phyloP scores from a whole-genome alignment of 2,113 vertebrate species.

The Pterocles gutturalis region DNA sequence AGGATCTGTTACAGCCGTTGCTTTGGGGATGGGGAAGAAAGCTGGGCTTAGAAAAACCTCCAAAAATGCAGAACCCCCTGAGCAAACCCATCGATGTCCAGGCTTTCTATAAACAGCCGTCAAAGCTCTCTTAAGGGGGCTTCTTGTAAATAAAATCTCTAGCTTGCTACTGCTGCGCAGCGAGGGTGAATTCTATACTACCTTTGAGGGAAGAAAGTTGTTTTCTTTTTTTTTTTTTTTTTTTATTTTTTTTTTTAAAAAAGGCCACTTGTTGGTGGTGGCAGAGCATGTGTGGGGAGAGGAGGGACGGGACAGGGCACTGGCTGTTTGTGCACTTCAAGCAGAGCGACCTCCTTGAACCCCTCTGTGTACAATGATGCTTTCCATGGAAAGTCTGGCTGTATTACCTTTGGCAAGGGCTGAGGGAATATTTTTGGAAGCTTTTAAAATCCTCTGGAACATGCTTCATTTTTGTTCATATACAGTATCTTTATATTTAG shows the following conservation, averaged over 20 bases:
- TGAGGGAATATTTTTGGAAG: constrained; percentile 66
- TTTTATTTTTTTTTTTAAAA: not conserved
- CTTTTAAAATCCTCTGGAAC: constrained; percentile 66
- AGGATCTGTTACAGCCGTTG: not conserved
- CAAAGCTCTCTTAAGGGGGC: constrained; percentile 30
- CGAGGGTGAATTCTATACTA: constrained; percentile 9
- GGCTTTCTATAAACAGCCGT: constrained; percentile 9
- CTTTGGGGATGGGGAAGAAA: constrained; percentile 14
- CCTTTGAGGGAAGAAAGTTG: constrained; percentile 20
- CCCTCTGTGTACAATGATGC: constrained; percentile 41
- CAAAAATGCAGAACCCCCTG: not conserved
- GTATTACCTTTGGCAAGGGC: constrained; percentile 68
- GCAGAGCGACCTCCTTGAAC: constrained; percentile 53
- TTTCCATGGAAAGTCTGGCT: constrained; percentile 60
- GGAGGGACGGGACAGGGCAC: constrained; percentile 14
- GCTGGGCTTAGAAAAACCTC: constrained; percentile 30
- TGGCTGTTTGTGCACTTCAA: constrained; percentile 68
- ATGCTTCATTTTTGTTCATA: constrained; percentile 49
- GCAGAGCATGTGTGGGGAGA: not conserved
- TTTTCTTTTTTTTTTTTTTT: not conserved
- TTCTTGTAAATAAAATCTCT: constrained; percentile 18
- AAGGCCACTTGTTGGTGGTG: constrained; percentile 5
- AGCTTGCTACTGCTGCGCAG: not conserved
- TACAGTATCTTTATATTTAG: constrained; percentile 63
- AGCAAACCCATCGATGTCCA: constrained; percentile 13